Evolutionary conservation across 92 coral and sea anemone genomes (phyloP), one percentile per base, ranked within the genome.

Genomic region (Anthopleura xanthogrammica): DNA sequence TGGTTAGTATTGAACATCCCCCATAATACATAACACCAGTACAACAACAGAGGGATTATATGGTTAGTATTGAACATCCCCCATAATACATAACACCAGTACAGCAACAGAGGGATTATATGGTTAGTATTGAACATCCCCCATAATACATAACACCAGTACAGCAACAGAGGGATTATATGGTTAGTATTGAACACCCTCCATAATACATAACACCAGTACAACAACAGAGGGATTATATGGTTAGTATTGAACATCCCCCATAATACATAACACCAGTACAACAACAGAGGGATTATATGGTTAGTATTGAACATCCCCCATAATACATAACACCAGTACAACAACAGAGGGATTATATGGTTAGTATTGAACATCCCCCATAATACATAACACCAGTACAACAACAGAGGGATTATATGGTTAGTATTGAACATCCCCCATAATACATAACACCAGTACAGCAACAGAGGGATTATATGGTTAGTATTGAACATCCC

Each of bases 11-110:
- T 46, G 36, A 29, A 29, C 36, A 29, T 29, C 36, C 36, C 36
- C 36, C n/a, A n/a, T n/a, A n/a, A n/a, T 94, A 92, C 82, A 83
- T 95, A 20, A 95, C 98, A 13, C 96, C 98, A 12, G 98, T 95
- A 8, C 98, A 94, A 8, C 98, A 94, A 40, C 97, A 94, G 60
- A 87, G 94, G n/a, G 96, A 92, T 77, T 94, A 93, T 54, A 81
- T 90, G 95, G 98, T 95, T 66, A 84, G 95, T 46, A 5, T 5
- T 46, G 36, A 29, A 29, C 36, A 29, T 29, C 36, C 36, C 36
- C 36, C n/a, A n/a, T n/a, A n/a, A n/a, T 94, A 92, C 82, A 83
- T 95, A 20, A 95, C 98, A 13, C 96, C 98, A 12, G 98, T 95
- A 8, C 98, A 94, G 9, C 98, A 94, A 40, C 97, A 94, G 60